phyloP scores from a whole-genome alignment of 2,888 invertebrate species.

The Drosophila parthenogenetica region DNA sequence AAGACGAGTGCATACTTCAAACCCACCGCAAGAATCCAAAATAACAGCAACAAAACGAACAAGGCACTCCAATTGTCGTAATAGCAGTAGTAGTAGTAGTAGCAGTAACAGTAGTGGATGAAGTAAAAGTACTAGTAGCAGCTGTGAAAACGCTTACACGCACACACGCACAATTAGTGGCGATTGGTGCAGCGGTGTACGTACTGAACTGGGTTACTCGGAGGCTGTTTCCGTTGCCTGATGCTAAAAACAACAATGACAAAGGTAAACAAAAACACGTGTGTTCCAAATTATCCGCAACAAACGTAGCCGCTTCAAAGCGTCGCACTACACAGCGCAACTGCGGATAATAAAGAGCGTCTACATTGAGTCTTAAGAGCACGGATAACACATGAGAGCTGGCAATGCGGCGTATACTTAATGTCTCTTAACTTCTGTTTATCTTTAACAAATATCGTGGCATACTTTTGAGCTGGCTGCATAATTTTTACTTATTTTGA shows the following conservation, averaged over 20 bases:
- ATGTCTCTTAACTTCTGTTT: conserved; percentile 5
- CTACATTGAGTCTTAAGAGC: neutral
- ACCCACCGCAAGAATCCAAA: conserved; percentile 68
- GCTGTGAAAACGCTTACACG: conserved; percentile 20
- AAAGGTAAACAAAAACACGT: conserved; percentile 80
- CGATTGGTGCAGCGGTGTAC: conserved; percentile 51
- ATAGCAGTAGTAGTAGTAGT: conserved; percentile 17
- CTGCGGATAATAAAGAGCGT: conserved; percentile 51
- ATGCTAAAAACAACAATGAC: conserved; percentile 57
- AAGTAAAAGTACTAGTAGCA: conserved; percentile 23
- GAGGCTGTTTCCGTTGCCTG: conserved; percentile 42
- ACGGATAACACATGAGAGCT: conserved; percentile 18
- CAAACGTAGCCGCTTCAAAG: conserved; percentile 38
- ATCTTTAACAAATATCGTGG: neutral
- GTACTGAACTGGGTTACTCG: conserved; percentile 67
- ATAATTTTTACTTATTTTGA: neutral
- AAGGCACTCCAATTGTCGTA: conserved; percentile 46
- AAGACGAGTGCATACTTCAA: conserved; percentile 62
- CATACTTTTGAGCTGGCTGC: neutral
- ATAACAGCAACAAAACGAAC: conserved; percentile 62
- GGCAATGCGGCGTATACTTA: conserved; percentile 33
- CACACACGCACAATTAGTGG: conserved; percentile 49
- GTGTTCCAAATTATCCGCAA: conserved; percentile 57
- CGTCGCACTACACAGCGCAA: conserved; percentile 38
- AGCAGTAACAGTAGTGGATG: neutral